Evolutionary conservation across 1,140 invertebrate genomes (phyloP), one percentile per base, ranked within the genome.

Genomic region (Euwallacea fornicatus): DNA sequence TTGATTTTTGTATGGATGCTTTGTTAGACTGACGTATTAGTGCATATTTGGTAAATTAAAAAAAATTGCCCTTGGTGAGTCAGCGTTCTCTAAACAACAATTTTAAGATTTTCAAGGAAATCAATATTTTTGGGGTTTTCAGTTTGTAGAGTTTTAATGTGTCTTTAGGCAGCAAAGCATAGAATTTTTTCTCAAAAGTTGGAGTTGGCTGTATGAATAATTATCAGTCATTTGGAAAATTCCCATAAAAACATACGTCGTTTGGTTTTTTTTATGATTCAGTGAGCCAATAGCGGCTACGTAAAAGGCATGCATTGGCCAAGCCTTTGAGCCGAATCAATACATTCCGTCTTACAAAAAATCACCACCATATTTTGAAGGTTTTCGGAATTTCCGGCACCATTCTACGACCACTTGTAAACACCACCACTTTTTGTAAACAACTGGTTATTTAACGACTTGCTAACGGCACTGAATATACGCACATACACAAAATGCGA

Each of bases 281-380:
- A 80, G 78, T 78, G 78, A 80, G 76, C 81, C 79, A 82, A 80
- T 80, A 78, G 78, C 78, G 80, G 79, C 75, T 76, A 80, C 79
- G 78, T 79, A 79, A 79, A 78, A 80, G 74, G 75, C 68, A 76
- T 77, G 78, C 76, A 78, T 80, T 80, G 80, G 79, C 80, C 80
- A 78, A 80, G 79, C 80, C 80, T 81, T 79, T 77, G 74, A 78
- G 77, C 74, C 79, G 77, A 82, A 81, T 81, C 80, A 79, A 81
- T 81, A 80, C 75, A 73, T 73, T 76, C 76, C 79, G 76, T 80
- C 78, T 81, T 78, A 75, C 78, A 80, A 81, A 81, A 78, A 77
- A 76, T 42, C 75, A 72, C 62, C 55, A 58, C 43, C 62, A 71
- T 78, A 73, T 80, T 76, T 74, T 62, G 70, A 73, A 74, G 67